These are phyloP conservation scores for Porites cylindrica DNA, from an alignment of 92 coral and sea anemone genomes.

Conservation along the genomic window DNA sequence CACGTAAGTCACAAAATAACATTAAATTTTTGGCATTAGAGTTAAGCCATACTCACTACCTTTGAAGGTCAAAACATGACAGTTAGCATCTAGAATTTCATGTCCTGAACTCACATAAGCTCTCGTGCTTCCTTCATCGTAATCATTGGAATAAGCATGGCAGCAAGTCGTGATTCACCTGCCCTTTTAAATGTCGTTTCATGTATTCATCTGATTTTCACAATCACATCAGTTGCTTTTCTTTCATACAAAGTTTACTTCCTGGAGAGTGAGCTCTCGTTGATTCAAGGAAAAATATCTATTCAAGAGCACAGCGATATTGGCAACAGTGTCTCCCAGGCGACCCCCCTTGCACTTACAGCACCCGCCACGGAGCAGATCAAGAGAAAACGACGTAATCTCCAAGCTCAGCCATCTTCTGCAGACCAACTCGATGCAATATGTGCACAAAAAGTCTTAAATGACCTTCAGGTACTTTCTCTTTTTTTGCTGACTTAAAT, in stretches of 20 bases:
- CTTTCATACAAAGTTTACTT: not conserved
- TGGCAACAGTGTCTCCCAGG: too few relatives aligned
- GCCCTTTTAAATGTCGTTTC: not conserved
- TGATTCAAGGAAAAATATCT: not conserved
- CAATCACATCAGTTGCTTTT: not conserved
- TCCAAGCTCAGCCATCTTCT: not conserved
- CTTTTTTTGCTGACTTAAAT: not conserved
- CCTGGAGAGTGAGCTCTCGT: slow-evolving; percentile 13
- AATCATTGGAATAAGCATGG: not conserved
- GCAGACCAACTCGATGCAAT: not conserved
- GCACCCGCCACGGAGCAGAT: too few relatives aligned
- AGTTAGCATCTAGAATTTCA: not conserved
- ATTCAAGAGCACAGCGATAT: too few relatives aligned
- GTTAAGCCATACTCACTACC: too few relatives aligned
- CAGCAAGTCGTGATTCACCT: not conserved
- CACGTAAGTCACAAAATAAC: too few relatives aligned
- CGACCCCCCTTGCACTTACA: too few relatives aligned
- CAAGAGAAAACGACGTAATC: too few relatives aligned
- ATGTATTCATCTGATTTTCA: slow-evolving; percentile 6
- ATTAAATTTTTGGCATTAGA: too few relatives aligned
- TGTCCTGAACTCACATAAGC: not conserved
- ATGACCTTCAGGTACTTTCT: slow-evolving; percentile 1
- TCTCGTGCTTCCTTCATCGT: not conserved
- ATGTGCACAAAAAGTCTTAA: not conserved
- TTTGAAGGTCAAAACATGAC: too few relatives aligned